A percentile compares a stretch with the other conserved stretches of the same genome.
These are phyloP conservation scores for Peromyscus eremicus DNA, from an alignment of 2,797 vertebrate species.

Conservation along the genomic window DNA sequence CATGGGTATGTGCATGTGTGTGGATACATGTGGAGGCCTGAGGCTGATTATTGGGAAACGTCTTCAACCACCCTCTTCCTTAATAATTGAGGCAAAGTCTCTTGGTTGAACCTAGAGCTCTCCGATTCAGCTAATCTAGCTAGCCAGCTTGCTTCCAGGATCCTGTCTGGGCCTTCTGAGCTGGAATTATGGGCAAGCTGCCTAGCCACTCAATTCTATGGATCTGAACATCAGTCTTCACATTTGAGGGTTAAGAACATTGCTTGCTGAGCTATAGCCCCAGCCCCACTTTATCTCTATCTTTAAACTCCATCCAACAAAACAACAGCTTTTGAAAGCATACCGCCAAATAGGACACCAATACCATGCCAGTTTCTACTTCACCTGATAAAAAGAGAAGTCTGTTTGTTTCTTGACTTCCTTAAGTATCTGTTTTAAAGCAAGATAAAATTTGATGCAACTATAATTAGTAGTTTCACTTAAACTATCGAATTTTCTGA, in stretches of 20 bases:
- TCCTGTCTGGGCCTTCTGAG: background rate
- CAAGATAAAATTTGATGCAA: conserved; percentile 52
- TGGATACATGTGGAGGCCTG: background rate
- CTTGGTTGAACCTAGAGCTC: background rate
- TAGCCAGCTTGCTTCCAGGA: background rate
- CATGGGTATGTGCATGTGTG: background rate
- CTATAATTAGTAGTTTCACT: conserved; percentile 34
- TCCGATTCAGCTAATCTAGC: background rate
- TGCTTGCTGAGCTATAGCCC: background rate
- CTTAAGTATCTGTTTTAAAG: conserved; percentile 60
- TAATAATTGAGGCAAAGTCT: background rate
- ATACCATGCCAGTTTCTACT: background rate
- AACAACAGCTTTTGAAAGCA: conserved; percentile 48
- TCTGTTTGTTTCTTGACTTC: conserved; percentile 37
- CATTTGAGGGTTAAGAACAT: background rate
- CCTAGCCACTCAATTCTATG: background rate
- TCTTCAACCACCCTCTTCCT: background rate
- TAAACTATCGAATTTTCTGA: conserved; percentile 41
- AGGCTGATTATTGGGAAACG: background rate
- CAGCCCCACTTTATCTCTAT: background rate
- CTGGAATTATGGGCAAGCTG: background rate
- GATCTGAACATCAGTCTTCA: background rate
- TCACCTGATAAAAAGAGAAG: conserved; percentile 43
- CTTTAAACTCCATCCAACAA: background rate
- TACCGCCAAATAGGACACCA: background rate